phyloP scores from a whole-genome alignment of 2,797 vertebrate genomes.

The Nyctalus aviator region DNA sequence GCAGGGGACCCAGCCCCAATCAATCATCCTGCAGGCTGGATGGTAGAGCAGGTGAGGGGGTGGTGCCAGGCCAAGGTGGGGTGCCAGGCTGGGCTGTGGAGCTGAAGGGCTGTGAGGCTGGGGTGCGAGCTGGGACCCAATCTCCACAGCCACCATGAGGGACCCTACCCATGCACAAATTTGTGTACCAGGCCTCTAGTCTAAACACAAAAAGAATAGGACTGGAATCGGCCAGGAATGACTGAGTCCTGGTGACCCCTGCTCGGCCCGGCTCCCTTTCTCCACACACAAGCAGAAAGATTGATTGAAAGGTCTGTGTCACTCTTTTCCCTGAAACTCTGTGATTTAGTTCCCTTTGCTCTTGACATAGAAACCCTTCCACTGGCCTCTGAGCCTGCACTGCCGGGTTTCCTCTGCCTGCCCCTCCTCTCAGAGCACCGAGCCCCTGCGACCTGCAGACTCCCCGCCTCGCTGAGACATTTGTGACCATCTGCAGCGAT shows the following conservation, averaged over 20 bases:
- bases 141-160: too few species aligned
- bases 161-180: too few species aligned
- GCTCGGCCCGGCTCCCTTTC: not conserved
- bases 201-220: not conserved
- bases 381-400: not conserved
- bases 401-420: not conserved
- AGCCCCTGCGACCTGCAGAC: not conserved
- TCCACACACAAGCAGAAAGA: not conserved
- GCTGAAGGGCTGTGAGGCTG: too few species aligned
- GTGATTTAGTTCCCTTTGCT: not conserved
- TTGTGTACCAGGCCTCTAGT: not conserved
- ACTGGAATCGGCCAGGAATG: not conserved
- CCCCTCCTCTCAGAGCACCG: too few species aligned
- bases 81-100: too few species aligned
- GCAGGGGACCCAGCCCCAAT: too few species aligned
- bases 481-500: not conserved
- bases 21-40: too few species aligned
- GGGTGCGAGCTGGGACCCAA: too few species aligned
- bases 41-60: too few species aligned
- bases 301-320: not conserved
- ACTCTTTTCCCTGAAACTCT: not conserved
- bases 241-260: too few species aligned
- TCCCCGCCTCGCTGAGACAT: not conserved
- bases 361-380: not conserved
- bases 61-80: too few species aligned